Conservation (phyloP, 2,113 vertebrate species). For the Tautogolabrus adspersus region DNA sequence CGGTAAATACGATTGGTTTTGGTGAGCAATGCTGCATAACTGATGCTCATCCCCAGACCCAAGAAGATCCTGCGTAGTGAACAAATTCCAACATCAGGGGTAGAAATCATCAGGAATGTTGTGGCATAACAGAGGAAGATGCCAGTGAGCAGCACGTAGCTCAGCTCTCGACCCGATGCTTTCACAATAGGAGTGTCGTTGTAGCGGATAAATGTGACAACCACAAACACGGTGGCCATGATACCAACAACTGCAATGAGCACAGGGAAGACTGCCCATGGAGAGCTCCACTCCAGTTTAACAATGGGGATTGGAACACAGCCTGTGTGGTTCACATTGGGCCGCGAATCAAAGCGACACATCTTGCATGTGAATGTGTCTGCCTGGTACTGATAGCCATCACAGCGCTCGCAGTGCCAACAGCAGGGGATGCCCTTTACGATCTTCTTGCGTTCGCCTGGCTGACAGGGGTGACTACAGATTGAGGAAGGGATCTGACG, state of each 20-base stretch:
- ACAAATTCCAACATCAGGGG: constrained; percentile 82
- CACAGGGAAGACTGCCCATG: constrained; percentile 84
- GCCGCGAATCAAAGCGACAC: constrained; percentile 83
- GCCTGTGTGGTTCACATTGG: constrained; percentile 83
- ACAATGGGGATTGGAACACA: constrained; percentile 83
- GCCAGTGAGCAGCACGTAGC: constrained; percentile 84
- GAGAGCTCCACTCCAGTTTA: constrained; percentile 85
- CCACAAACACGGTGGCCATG: constrained; percentile 84
- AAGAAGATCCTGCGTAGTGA: constrained; percentile 83
- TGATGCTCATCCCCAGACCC: constrained; percentile 86
- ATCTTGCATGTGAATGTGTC: constrained; percentile 85
- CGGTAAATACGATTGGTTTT: constrained; percentile 86
- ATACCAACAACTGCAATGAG: constrained; percentile 82
- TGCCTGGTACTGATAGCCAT: constrained; percentile 85
- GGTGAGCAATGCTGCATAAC: constrained; percentile 85
- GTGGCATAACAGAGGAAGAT: constrained; percentile 86
- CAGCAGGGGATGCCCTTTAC: constrained; percentile 86
- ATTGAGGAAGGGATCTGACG: constrained; percentile 82
- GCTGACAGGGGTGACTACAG: constrained; percentile 81
- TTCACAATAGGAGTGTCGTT: constrained; percentile 86
- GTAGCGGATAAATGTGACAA: constrained; percentile 83
- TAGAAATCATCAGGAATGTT: constrained; percentile 85
- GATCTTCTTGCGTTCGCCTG: constrained; percentile 83
- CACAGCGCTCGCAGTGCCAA: constrained; percentile 85
- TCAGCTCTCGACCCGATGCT: constrained; percentile 83